Evolutionary conservation across 2,888 invertebrate species (phyloP), one percentile per base, ranked within the genome.

Genomic region (Actias luna): DNA sequence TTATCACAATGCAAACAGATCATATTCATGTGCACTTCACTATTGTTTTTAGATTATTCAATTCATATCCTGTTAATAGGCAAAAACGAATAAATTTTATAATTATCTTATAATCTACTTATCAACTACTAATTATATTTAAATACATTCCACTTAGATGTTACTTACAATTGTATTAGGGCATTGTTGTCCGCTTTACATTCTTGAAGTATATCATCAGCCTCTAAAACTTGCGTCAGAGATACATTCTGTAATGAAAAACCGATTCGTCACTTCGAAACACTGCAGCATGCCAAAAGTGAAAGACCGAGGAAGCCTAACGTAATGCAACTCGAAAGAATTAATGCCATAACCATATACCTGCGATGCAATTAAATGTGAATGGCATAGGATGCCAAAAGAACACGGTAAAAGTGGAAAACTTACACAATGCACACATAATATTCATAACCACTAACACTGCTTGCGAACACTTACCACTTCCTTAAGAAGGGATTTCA

Each of bases 181-280:
- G 95, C 96, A 85, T 96, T 97, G 89, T 98, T 98, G 85, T 97
- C 97, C 71, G 96, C 96, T 93, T 97, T 98, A 89, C 98, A 98
- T 94, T 99, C 98, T 88, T 98, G 98, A 74, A 99, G 94, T 81
- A 99, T 96, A 89, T 98, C 98, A 83, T 98, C 98, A 84, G 98
- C 97, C 84, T 99, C 98, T 94, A 99, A 94, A 71, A 99, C 94
- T 88, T 98, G 97, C 80, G 95, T 95, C 69, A 99, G 93, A 64
- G 97, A 97, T 72, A 98, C 96, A 95, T 97, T 96, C 98, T 99
- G 89, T 65, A 94, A 94, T 16, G 33, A 59, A 35, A 59, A 59
- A 14, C 12, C 2, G 36, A 31, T 59, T 14, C 33, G 42, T 42
- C 33, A 57, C 18, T 31, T 27, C 12, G 12, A 5, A 61, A 31